Conservation (phyloP, 2,888 invertebrate species). For the Ophion ventricosus region DNA sequence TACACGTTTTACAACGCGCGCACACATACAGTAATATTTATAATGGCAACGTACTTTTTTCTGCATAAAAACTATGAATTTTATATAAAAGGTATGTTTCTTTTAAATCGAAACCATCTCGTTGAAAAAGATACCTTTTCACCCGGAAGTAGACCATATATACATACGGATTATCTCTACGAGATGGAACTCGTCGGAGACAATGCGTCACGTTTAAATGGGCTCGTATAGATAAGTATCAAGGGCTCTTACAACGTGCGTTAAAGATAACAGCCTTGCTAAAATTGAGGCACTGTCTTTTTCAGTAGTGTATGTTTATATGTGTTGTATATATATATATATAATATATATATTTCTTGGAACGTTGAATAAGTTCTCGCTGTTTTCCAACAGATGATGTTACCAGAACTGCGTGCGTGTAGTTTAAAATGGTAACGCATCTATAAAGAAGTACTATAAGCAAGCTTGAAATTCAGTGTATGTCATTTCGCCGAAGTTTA, state of each 20-base stretch:
- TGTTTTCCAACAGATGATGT: too few species aligned
- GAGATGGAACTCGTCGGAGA: constrained; percentile 72
- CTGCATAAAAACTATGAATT: neutral
- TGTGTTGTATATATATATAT: neutral
- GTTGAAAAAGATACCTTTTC: neutral
- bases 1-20: too few species aligned
- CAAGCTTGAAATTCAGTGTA: too few species aligned
- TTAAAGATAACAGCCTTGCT: constrained; percentile 11
- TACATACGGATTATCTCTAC: constrained; percentile 57
- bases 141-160: neutral
- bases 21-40: neutral
- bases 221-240: constrained; percentile 65
- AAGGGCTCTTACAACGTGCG: constrained; percentile 65
- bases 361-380: too few species aligned
- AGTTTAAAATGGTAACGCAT: too few species aligned
- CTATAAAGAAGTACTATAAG: too few species aligned
- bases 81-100: neutral
- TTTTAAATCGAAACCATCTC: neutral
- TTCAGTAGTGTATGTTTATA: neutral
- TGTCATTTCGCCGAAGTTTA: too few species aligned
- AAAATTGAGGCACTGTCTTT: neutral
- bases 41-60: neutral
- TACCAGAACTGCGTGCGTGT: too few species aligned
- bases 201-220: constrained; percentile 72
- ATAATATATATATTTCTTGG: neutral